Evolutionary conservation across 2,113 vertebrate genomes (phyloP).

Genomic region (Austrofundulus limnaeus): DNA sequence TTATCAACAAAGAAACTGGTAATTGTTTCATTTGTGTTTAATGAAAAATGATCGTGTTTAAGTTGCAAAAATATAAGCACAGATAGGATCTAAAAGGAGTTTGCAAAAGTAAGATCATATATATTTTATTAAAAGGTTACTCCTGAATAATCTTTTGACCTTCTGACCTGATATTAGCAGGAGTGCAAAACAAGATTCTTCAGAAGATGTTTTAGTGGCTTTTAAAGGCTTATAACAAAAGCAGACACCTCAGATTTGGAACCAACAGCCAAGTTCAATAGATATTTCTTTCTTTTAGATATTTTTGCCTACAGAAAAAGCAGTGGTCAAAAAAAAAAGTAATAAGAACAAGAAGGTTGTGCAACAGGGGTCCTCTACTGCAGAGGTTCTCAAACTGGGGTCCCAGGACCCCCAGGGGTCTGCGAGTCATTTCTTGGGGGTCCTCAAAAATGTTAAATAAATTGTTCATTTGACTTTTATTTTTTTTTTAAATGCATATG

Average conservation of each 20-base stretch:
- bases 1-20: too few species aligned
- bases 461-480: too few species aligned
- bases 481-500: too few species aligned
- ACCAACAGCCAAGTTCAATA: neutral
- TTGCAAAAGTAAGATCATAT: neutral
- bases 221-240: slow-evolving; percentile 18
- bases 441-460: too few species aligned
- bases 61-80: neutral
- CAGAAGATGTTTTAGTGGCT: slow-evolving; percentile 20
- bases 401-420: too few species aligned
- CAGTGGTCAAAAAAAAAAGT: too few species aligned
- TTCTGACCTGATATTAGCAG: neutral
- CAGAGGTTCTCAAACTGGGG: too few species aligned
- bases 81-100: neutral
- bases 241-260: slow-evolving; percentile 3
- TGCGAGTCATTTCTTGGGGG: too few species aligned
- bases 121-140: slow-evolving; percentile 12
- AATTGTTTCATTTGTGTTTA: neutral
- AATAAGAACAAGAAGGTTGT: neutral
- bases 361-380: neutral
- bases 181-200: slow-evolving; percentile 10
- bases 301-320: neutral
- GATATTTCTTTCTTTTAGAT: neutral
- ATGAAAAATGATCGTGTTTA: too few species aligned
- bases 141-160: neutral